Conservation (phyloP, 2,888 invertebrate species). For the Melinaea menophilus region DNA sequence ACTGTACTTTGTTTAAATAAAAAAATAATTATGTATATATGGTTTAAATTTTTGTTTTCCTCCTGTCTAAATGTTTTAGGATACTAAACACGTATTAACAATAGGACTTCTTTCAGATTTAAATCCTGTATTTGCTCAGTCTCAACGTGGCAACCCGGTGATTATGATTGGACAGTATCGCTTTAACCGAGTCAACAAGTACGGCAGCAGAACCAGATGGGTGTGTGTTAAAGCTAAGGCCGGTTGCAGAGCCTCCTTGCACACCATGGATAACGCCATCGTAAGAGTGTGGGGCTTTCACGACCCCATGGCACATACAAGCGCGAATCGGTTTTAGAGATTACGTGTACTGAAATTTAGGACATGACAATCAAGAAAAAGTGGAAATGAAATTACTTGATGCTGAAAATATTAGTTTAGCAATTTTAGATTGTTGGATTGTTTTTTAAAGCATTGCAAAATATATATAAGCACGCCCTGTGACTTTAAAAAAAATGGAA, state of each 20-base stretch:
- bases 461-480: too few relatives aligned
- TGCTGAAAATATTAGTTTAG: background rate
- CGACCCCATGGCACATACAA: slow-evolving; percentile 66
- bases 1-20: too few relatives aligned
- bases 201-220: slow-evolving; percentile 67
- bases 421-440: too few relatives aligned
- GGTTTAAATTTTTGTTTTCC: slow-evolving; percentile 2
- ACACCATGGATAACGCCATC: slow-evolving; percentile 70
- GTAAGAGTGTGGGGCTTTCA: slow-evolving; percentile 72
- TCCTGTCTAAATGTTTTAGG: background rate
- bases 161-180: slow-evolving; percentile 73
- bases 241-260: slow-evolving; percentile 68
- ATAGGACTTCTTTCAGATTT: slow-evolving; percentile 57
- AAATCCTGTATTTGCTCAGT: slow-evolving; percentile 68
- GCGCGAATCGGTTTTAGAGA: slow-evolving; percentile 62
- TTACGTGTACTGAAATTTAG: too few relatives aligned
- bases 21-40: too few relatives aligned
- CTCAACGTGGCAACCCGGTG: slow-evolving; percentile 70
- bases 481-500: too few relatives aligned
- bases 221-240: slow-evolving; percentile 72
- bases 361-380: slow-evolving; percentile 2
- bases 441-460: too few relatives aligned
- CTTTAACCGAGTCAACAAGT: slow-evolving; percentile 70
- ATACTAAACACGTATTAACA: slow-evolving; percentile 37
- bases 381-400: background rate